Evolutionary conservation across 2,797 vertebrate species (phyloP).

Genomic region (Rhabdophis nuchalis): DNA sequence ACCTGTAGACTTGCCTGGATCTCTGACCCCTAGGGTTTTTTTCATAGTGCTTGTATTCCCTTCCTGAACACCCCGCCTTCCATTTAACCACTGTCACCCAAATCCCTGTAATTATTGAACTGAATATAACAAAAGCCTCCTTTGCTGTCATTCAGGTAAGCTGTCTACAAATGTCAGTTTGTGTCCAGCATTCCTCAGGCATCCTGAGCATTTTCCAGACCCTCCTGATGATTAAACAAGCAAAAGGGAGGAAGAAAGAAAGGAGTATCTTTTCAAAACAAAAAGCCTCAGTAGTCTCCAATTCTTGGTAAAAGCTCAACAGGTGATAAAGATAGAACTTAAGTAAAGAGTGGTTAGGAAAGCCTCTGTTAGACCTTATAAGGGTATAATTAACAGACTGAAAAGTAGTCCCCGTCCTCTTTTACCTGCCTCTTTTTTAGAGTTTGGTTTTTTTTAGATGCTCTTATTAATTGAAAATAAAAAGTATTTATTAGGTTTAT

Average conservation of each 20-base stretch:
- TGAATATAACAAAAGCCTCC: conserved; percentile 60
- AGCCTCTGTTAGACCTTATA: conserved; percentile 67
- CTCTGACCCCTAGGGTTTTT: conserved; percentile 64
- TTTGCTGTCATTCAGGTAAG: conserved; percentile 63
- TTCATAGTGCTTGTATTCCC: conserved; percentile 64
- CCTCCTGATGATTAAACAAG: conserved; percentile 28
- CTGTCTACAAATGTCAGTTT: conserved; percentile 44
- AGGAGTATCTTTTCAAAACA: conserved; percentile 40
- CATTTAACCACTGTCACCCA: conserved; percentile 51
- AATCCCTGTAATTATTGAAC: conserved; percentile 62
- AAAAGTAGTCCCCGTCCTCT: conserved; percentile 64
- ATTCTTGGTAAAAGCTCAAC: conserved; percentile 64
- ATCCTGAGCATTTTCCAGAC: conserved; percentile 12
- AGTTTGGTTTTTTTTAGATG: conserved; percentile 6
- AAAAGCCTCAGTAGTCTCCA: conserved; percentile 51
- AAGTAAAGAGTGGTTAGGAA: conserved; percentile 57
- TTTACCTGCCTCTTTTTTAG: conserved; percentile 40
- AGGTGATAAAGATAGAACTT: conserved; percentile 66
- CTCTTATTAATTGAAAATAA: conserved; percentile 43
- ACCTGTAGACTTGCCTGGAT: conserved; percentile 49
- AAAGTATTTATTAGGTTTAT: conserved; percentile 33
- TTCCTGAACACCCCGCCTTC: conserved; percentile 60
- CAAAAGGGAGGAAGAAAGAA: background rate
- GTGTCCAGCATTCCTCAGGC: conserved; percentile 19
- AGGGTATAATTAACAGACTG: conserved; percentile 68